A percentile compares a stretch with the other conserved stretches of the same genome.
These are phyloP conservation scores for Spodoptera exigua DNA, from an alignment of 2,888 invertebrate species.

Conservation along the genomic window DNA sequence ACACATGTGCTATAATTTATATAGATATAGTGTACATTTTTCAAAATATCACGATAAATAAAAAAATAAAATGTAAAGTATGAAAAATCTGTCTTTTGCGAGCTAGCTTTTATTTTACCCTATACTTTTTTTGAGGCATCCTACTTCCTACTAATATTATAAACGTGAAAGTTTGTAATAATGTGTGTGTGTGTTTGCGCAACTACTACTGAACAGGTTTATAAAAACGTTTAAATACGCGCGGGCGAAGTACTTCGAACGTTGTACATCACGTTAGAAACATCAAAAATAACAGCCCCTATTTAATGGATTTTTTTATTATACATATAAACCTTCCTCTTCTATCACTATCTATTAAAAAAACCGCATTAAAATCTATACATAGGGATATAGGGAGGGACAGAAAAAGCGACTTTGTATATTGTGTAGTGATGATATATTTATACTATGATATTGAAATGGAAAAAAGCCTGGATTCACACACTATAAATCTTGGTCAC, in stretches of 20 bases:
- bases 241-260: slow-evolving; percentile 32
- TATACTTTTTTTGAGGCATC: slow-evolving; percentile 28
- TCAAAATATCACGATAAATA: slow-evolving; percentile 30
- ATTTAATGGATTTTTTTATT: slow-evolving; percentile 31
- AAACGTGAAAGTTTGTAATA: too few relatives aligned
- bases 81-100: slow-evolving; percentile 30
- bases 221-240: slow-evolving; percentile 32
- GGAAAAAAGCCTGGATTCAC: slow-evolving; percentile 32
- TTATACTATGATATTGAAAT: slow-evolving; percentile 32
- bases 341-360: slow-evolving; percentile 32
- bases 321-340: too few relatives aligned
- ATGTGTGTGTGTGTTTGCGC: slow-evolving; percentile 32
- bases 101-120: slow-evolving; percentile 21
- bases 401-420: slow-evolving; percentile 32
- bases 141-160: slow-evolving; percentile 24
- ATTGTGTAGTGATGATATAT: slow-evolving; percentile 31
- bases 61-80: slow-evolving; percentile 30
- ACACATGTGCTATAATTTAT: slow-evolving; percentile 30
- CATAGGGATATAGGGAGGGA: slow-evolving; percentile 30
- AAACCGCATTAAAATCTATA: slow-evolving; percentile 32
- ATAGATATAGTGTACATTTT: slow-evolving; percentile 28
- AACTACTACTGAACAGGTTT: slow-evolving; percentile 32
- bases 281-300: slow-evolving; percentile 32
- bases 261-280: slow-evolving; percentile 31
- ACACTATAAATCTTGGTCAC: slow-evolving; percentile 31